Conservation (phyloP, 2,888 invertebrate species). For the Isoperla grammatica region DNA sequence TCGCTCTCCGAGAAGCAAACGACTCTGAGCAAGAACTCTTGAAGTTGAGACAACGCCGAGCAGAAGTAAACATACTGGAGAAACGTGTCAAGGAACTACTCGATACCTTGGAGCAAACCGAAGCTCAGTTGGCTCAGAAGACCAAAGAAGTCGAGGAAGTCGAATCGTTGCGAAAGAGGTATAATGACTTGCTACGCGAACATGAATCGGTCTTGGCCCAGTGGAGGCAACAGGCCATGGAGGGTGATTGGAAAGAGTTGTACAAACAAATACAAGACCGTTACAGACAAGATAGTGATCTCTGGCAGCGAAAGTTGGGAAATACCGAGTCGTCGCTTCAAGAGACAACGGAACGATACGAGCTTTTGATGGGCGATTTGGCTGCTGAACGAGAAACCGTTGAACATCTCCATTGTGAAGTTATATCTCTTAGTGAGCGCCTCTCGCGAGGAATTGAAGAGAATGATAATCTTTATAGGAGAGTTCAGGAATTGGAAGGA, state of each 20-base stretch:
- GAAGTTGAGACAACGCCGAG: conserved; percentile 61
- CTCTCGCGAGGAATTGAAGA: conserved; percentile 67
- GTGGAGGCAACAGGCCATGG: conserved; percentile 28
- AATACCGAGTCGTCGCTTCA: conserved; percentile 61
- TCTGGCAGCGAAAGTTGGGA: conserved; percentile 57
- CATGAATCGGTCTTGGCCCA: conserved; percentile 29
- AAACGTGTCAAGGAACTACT: conserved; percentile 73
- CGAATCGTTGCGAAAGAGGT: conserved; percentile 53
- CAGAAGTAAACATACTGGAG: conserved; percentile 64
- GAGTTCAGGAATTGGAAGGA: conserved; percentile 67
- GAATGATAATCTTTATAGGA: conserved; percentile 65
- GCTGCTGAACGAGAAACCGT: conserved; percentile 59
- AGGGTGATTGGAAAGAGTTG: conserved; percentile 28
- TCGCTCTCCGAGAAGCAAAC: conserved; percentile 56
- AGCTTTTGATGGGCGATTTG: conserved; percentile 59
- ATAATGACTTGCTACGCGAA: conserved; percentile 42
- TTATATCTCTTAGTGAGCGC: conserved; percentile 60
- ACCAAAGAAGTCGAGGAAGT: conserved; percentile 64
- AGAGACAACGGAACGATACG: conserved; percentile 61
- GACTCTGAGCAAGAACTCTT: conserved; percentile 67
- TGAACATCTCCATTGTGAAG: conserved; percentile 61
- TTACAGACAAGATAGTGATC: conserved; percentile 52
- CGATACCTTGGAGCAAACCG: conserved; percentile 66
- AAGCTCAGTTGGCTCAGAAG: conserved; percentile 65
- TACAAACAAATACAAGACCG: conserved; percentile 29